These are phyloP conservation scores for Antheraea mylitta DNA, from an alignment of 1,140 invertebrate species.

Conservation along the genomic window DNA sequence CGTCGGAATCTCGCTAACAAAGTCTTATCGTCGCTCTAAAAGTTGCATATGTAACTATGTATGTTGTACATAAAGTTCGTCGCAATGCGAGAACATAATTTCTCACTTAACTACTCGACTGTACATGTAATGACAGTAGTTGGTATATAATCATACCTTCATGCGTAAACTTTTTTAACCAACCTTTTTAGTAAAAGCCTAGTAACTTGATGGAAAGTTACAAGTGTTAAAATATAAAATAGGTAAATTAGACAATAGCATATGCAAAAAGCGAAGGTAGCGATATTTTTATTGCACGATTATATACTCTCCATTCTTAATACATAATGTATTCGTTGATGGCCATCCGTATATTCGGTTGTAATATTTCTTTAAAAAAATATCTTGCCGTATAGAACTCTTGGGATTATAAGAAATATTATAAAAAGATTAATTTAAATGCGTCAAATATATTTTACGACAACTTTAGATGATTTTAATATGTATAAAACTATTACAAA, in stretches of 20 bases:
- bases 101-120: background rate
- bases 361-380: background rate
- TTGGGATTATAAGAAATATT: too few species aligned
- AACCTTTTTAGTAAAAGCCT: background rate
- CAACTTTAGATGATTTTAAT: too few species aligned
- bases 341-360: too few species aligned
- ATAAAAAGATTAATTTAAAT: too few species aligned
- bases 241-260: background rate
- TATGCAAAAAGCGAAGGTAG: background rate
- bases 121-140: conserved; percentile 1
- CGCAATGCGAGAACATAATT: background rate
- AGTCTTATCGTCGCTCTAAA: background rate
- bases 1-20: background rate
- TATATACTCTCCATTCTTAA: too few species aligned
- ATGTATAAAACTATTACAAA: too few species aligned
- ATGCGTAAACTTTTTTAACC: background rate
- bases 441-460: too few species aligned
- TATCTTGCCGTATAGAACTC: too few species aligned
- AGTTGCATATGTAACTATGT: background rate
- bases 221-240: background rate
- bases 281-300: too few species aligned
- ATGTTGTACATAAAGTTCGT: background rate
- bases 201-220: too few species aligned
- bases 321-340: too few species aligned
- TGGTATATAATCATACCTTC: background rate